Percentiles rank a stretch among this genome's conserved stretches.
phyloP scores from a whole-genome alignment of 2,113 vertebrate genomes.

The Aix galericulata region DNA sequence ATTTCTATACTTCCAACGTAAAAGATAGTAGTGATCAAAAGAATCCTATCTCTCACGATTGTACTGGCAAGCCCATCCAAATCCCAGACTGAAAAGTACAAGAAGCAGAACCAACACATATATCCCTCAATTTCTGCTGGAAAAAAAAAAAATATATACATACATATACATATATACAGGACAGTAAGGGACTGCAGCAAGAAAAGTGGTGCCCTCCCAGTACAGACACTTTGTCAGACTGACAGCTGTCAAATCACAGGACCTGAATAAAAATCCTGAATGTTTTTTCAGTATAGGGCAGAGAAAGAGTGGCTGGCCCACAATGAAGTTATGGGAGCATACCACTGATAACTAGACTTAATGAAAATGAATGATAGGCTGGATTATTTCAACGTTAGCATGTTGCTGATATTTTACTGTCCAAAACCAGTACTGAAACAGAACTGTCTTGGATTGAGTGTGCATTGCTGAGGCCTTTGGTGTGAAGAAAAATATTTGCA shows the following conservation, averaged over 20 bases:
- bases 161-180: not conserved
- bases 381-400: not conserved
- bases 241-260: not conserved
- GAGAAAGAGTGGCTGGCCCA: not conserved
- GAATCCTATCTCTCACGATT: not conserved
- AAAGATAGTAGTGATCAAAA: too few species aligned
- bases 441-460: not conserved
- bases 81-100: not conserved
- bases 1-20: not conserved
- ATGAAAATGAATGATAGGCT: not conserved
- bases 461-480: not conserved
- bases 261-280: not conserved
- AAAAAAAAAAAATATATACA: not conserved
- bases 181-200: not conserved
- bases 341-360: not conserved
- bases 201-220: rapidly evolving
- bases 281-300: not conserved
- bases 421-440: not conserved
- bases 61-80: not conserved
- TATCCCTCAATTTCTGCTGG: not conserved
- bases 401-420: not conserved
- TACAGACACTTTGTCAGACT: not conserved
- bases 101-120: not conserved
- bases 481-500: not conserved
- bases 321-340: not conserved